These are phyloP conservation scores for Luffia ferchaultella DNA, from an alignment of 2,888 invertebrate species.

Conservation along the genomic window DNA sequence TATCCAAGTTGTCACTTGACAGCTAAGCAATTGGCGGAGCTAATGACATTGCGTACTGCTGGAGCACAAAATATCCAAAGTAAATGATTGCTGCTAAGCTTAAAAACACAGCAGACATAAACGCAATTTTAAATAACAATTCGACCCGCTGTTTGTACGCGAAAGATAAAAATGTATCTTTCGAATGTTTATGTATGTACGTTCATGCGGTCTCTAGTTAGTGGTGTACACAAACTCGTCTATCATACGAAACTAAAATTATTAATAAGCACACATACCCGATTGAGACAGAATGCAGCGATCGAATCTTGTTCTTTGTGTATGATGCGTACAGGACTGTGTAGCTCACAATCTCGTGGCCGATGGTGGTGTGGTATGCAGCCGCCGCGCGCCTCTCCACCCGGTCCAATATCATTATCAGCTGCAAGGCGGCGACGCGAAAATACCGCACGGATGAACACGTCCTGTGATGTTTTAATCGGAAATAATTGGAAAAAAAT, in stretches of 20 bases:
- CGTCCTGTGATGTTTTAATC: slow-evolving; percentile 66
- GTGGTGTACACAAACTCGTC: too few relatives aligned
- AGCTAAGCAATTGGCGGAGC: too few relatives aligned
- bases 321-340: slow-evolving; percentile 92
- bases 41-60: too few relatives aligned
- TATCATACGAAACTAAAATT: too few relatives aligned
- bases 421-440: slow-evolving; percentile 71
- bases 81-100: too few relatives aligned
- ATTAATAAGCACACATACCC: too few relatives aligned
- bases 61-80: too few relatives aligned
- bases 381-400: slow-evolving; percentile 18
- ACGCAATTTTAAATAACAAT: too few relatives aligned
- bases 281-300: slow-evolving; percentile 95
- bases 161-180: not conserved
- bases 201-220: not conserved
- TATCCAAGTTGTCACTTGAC: too few relatives aligned
- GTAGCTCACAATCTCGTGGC: slow-evolving; percentile 40
- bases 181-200: not conserved
- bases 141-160: not conserved
- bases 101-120: too few relatives aligned
- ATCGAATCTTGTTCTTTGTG: slow-evolving; percentile 99
- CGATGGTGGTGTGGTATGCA: slow-evolving; percentile 15
- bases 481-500: too few relatives aligned
- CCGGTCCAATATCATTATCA: slow-evolving; percentile 16
- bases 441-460: slow-evolving; percentile 96